Base-by-base conservation (phyloP, 2,888 invertebrate species). In the Globia sparganii region DNA sequence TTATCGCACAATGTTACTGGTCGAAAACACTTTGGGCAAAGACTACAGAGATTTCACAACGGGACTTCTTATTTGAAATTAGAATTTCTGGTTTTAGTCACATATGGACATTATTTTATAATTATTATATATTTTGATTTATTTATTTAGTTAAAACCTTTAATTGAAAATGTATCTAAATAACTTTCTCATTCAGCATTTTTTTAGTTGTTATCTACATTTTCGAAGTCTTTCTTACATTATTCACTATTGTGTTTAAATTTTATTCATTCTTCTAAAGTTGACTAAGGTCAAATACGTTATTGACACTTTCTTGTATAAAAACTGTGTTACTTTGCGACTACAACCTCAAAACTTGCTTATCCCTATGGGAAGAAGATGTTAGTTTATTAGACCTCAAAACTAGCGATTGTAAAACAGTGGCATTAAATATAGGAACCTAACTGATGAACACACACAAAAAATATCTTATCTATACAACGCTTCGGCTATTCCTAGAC, bases 1-100 rank as follows among this genome's bases (percentile, higher is more conserved):
- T 85, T 86, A 86, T 83, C 73, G 81, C 83, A 66, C 69, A 80
- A 79, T 84, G 77, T 80, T 72, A 81, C 75, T 78, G 74, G 72
- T 70, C 61, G 64, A 71, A 69, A 80, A 86, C 75, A 81, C 78
- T 67, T 78, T 72, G 49, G 67, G 70, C 64, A 68, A 67, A 77
- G 31, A 68, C 58, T 61, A 49, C 43, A 67, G 64, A 56, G 18
- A 72, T 67, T 31, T n/a, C 43, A 56, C 37, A 79, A 81, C 73
- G 73, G 77, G 28, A 73, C 21, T 78, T 81, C 15, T 18, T 21
- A 59, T 62, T 43, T 65, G 1, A 72, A 68, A 28, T 61, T 31
- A 4, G 25, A 25, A 40, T 64, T 43, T 64, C 13, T 58, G 8
- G 11, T 43, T 64, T 66, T 8, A 4, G 18, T 18, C 28, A 25